Evolutionary conservation across 2,797 vertebrate genomes (phyloP).

Genomic region (Rhinogobio ventralis): DNA sequence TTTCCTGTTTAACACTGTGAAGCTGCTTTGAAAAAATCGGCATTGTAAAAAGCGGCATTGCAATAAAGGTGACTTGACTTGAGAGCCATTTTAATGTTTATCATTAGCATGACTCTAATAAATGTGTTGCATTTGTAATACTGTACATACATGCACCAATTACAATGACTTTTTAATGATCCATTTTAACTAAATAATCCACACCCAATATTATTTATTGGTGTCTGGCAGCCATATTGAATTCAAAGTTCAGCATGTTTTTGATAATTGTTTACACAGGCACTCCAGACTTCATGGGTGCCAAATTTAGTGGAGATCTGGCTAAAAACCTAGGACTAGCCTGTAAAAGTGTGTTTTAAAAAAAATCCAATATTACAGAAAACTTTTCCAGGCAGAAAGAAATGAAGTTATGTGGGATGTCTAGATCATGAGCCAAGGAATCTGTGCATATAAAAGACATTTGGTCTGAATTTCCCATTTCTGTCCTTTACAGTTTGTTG

Average conservation of each 20-base stretch:
- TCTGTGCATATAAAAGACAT: neutral
- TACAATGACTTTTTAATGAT: neutral
- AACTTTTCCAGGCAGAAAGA: neutral
- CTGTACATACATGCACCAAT: neutral
- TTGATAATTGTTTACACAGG: neutral
- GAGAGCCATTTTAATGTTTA: neutral
- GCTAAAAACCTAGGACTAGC: neutral
- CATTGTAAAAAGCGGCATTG: too few species aligned
- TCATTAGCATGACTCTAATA: neutral
- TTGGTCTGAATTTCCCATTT: neutral
- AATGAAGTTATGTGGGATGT: neutral
- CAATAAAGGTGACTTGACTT: too few species aligned
- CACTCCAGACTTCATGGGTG: neutral
- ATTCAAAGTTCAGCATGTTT: neutral
- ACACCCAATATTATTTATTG: neutral
- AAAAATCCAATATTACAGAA: neutral
- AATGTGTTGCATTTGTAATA: neutral
- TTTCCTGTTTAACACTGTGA: too few species aligned
- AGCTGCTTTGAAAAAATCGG: too few species aligned
- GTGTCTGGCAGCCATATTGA: neutral
- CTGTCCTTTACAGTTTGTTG: neutral
- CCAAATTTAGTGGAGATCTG: neutral
- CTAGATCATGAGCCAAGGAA: slow-evolving; percentile 12
- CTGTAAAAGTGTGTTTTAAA: neutral
- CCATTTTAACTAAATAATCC: neutral